Evolutionary conservation across 2,113 vertebrate species (phyloP), one percentile per base, ranked within the genome.

Genomic region (Odontophorus gujanensis): DNA sequence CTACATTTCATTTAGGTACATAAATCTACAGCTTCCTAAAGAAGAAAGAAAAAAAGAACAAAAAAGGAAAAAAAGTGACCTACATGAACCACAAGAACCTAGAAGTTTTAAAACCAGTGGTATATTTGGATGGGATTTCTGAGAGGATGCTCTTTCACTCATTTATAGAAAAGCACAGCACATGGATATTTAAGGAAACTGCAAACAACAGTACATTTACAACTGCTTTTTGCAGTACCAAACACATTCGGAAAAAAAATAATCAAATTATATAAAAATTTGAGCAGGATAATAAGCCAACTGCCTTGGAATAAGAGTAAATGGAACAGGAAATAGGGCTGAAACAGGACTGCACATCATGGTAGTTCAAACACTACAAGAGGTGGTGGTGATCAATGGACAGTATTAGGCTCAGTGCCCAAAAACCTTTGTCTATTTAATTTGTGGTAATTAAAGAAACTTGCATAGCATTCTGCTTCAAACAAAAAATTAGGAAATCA

Each of bases 301-400:
- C 1, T 43, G 20, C 22, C 30, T 84, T 38, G 58, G 48, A 87
- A 26, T 1, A 47, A 17, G 25, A 73, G 7, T 5, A 7, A 11
- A 3, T 30, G 40, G 77, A 53, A 40, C 14, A 71, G 25, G 47
- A 89, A 78, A 63, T 0, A 12, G 17, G 13, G 20, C 38, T 81
- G 26, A 80, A 24, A 34, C 19, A 75, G 59, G 18, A 45, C 22
- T 22, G 5, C 7, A 8, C 7, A 5, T 53, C 13, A 47, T 2
- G 1, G 25, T 13, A 8, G 0, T 5, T 11, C 34, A 66, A 65
- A 47, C 43, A n/a, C 28, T 19, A 13, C 28, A 34, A 4, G 9
- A 62, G 4, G 5, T 45, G 21, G 6, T 42, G 59, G 21, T 55
- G 26, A 26, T 0, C 2, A 18, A 73, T 3, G 3, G 6, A 50